phyloP scores from a whole-genome alignment of 2,888 invertebrate species.

The Hirtodrosophila alboralis region DNA sequence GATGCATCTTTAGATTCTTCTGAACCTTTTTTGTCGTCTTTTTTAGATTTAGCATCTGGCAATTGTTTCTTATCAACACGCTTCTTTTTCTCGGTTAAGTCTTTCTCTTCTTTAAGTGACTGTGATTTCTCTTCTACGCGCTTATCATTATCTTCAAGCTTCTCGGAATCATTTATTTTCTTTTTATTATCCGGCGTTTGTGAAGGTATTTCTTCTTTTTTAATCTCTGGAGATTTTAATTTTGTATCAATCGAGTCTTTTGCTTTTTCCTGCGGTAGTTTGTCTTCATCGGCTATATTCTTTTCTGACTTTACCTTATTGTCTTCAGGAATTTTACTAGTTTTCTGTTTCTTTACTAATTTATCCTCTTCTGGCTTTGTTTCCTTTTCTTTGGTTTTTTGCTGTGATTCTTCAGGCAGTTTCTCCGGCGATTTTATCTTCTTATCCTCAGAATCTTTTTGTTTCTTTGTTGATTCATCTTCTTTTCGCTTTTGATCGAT shows the following conservation, averaged over 20 bases:
- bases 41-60: conserved; percentile 1
- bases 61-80: neutral
- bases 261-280: conserved; percentile 6
- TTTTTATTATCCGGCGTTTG: neutral
- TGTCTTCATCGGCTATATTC: conserved; percentile 27
- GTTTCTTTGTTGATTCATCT: conserved; percentile 39
- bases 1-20: neutral
- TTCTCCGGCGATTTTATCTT: conserved; percentile 30
- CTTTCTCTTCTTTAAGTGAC: neutral
- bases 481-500: conserved; percentile 15
- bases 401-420: conserved; percentile 63
- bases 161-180: neutral
- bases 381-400: conserved; percentile 2
- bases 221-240: neutral
- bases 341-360: neutral
- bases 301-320: conserved; percentile 21
- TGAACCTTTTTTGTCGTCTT: neutral
- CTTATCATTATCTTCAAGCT: neutral
- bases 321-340: neutral
- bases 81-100: neutral
- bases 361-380: conserved; percentile 6
- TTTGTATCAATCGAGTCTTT: neutral
- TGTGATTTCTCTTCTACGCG: neutral
- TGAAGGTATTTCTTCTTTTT: conserved; percentile 1
- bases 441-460: conserved; percentile 28